phyloP scores from a whole-genome alignment of 2,888 invertebrate genomes.

The Andrena flavipes region DNA sequence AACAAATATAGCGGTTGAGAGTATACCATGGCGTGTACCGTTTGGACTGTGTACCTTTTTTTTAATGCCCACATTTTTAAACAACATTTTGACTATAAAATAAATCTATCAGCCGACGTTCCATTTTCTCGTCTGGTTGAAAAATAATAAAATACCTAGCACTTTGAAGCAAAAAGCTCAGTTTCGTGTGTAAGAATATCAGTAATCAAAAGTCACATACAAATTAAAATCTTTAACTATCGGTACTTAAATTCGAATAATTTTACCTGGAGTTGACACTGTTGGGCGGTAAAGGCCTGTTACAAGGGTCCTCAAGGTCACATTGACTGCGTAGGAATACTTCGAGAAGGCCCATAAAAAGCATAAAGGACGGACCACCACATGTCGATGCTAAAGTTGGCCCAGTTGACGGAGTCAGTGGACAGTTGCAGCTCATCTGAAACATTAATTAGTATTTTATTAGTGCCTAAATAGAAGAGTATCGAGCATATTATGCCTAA shows the following conservation, averaged over 20 bases:
- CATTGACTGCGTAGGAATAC: slow-evolving; percentile 94
- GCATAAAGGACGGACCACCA: slow-evolving; percentile 94
- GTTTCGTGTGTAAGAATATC: no score
- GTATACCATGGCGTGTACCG: no score
- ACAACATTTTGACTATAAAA: no score
- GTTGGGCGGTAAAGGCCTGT: slow-evolving; percentile 86
- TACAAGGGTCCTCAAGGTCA: slow-evolving; percentile 94
- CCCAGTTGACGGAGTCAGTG: slow-evolving; percentile 91
- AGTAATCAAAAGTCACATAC: no score
- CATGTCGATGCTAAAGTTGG: slow-evolving; percentile 94
- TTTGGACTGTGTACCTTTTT: no score
- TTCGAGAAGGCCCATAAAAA: slow-evolving; percentile 95
- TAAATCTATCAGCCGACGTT: no score
- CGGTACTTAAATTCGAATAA: neutral
- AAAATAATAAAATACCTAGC: no score
- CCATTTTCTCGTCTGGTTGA: no score
- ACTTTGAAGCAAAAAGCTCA: no score
- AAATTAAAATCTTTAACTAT: neutral
- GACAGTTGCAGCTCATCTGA: slow-evolving; percentile 90
- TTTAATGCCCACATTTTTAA: no score
- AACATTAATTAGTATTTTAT: slow-evolving; percentile 47
- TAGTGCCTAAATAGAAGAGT: neutral
- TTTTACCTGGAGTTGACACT: slow-evolving; percentile 78
- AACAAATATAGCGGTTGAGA: no score
- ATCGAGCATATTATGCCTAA: neutral